Evolutionary conservation across 2,113 vertebrate species (phyloP), one percentile per base, ranked within the genome.

Genomic region (Lanius ludovicianus): DNA sequence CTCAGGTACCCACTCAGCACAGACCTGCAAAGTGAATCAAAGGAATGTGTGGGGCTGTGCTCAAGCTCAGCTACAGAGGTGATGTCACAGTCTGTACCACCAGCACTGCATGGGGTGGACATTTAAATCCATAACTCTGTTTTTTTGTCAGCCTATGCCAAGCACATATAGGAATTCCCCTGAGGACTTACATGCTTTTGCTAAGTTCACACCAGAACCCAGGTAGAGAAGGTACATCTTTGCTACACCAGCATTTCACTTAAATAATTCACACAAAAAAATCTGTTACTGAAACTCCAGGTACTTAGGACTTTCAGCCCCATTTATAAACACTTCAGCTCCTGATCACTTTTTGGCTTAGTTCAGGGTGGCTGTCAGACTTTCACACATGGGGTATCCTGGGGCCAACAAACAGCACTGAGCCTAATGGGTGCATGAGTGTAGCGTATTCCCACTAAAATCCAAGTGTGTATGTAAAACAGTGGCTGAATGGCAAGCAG

Each of bases 351-450:
- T 84, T 65, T 60, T 53, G 10, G 3, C 76, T 89, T 64, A 46
- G 67, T 24, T 70, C 47, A 82, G 53, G 56, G 4, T 81, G 53
- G 39, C 52, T 70, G 53, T 6, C 67, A 53, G 50, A 60, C 62
- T 79, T 91, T 28, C 22, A 55, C 0, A 4, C 12, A 31, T 17
- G 7, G 23, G 20, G 3, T 52, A 31, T 24, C 37, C 44, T 41
- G 24, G 11, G 64, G 55, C 14, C 31, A 68, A 20, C 1, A 13
- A 67, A 33, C 60, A 87, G 28, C 52, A 52, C 63, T 22, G 46
- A 76, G n/a, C 30, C 73, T 35, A 74, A 74, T 0, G 0, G 62
- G 28, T 7, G 37, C 25, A 31, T 0, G 3, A 67, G 6, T 46
- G 19, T 19, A 28, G 28, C 15, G 91, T 78, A 69, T 49, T 76